Base-by-base conservation (phyloP, 2,113 vertebrate genomes). In the Hylia prasina region DNA sequence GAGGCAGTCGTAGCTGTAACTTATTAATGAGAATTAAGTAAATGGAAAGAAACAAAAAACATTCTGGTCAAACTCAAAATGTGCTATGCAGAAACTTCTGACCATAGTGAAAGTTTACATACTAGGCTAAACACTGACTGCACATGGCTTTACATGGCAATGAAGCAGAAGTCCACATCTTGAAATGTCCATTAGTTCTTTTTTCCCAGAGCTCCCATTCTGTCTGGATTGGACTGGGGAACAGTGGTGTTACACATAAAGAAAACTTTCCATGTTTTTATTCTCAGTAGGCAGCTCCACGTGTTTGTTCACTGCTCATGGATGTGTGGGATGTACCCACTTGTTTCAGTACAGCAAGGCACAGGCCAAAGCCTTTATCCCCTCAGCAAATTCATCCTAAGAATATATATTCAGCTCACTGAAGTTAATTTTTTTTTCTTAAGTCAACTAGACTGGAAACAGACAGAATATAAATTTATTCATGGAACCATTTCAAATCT, bases 391-490 rank as follows among this genome's bases (percentile, higher is more conserved):
- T 3, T 71, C 21, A 79, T 69, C 15, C 24, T 30, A 35, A 53
- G 31, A 48, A 81, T 30, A 64, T 25, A 48, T 3, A 7, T 47
- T 78, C 44, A 53, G 13, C 22, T 79, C 9, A 56, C 11, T 56
- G 21, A 81, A 48, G 17, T 16, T 37, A 17, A 8, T 15, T 27
- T 47, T 35, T 23, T 35, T 54, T 44, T 42, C 68, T 45, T 7
- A 14, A 84, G 10, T 10, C 40, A 82, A 9, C 23, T 87, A 84
- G 73, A 47, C 65, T 50, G 45, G 44, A 89, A 51, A 50, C 71
- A 93, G 64, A 30, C 45, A 89, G 53, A 64, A 35, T 84, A 87
- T 35, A 82, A 77, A 87, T 95, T 93, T 89, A 82, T 47, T 72
- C 45, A 76, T 78, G 70, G 72, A 84, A 94, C 21, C 21, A 42